Percentiles rank a stretch among this genome's conserved stretches.
Conservation (phyloP, 2,888 invertebrate species). For the Latrodectus elegans region DNA sequence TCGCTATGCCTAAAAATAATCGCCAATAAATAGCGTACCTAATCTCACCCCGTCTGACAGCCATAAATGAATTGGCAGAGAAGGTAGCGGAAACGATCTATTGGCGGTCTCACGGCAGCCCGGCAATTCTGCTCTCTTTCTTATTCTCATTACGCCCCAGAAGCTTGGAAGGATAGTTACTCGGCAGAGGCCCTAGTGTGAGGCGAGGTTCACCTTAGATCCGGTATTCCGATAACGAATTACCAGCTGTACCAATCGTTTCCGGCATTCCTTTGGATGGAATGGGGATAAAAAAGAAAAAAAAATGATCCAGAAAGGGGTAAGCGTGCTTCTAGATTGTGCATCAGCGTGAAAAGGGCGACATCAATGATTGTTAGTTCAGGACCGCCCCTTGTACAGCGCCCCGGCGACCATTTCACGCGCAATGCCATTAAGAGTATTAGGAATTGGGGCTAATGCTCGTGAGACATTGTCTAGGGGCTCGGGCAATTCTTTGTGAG, state of each 20-base stretch:
- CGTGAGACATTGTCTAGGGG: not conserved
- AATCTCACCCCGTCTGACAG: no score
- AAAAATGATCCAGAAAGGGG: not conserved
- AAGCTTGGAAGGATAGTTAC: not conserved
- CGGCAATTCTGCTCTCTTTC: no score
- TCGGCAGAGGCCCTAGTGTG: not conserved
- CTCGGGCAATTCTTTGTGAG: constrained; percentile 4
- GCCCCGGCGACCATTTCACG: constrained; percentile 19
- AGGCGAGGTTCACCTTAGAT: no score
- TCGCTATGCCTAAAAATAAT: no score
- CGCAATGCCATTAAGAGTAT: constrained; percentile 13
- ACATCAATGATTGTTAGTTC: constrained; percentile 19
- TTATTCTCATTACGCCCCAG: constrained; percentile 4
- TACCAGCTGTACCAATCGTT: constrained; percentile 5
- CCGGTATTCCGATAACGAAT: no score
- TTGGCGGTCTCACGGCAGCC: no score
- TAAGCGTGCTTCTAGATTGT: not conserved
- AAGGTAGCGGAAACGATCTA: no score
- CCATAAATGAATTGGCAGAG: no score
- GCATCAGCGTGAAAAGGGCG: not conserved
- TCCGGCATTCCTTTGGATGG: not conserved
- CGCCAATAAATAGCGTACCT: no score
- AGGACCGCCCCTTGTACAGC: not conserved
- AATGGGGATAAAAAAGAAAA: no score
- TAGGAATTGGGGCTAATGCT: not conserved